phyloP scores from a whole-genome alignment of 2,797 vertebrate genomes.

The Chromis chromis region DNA sequence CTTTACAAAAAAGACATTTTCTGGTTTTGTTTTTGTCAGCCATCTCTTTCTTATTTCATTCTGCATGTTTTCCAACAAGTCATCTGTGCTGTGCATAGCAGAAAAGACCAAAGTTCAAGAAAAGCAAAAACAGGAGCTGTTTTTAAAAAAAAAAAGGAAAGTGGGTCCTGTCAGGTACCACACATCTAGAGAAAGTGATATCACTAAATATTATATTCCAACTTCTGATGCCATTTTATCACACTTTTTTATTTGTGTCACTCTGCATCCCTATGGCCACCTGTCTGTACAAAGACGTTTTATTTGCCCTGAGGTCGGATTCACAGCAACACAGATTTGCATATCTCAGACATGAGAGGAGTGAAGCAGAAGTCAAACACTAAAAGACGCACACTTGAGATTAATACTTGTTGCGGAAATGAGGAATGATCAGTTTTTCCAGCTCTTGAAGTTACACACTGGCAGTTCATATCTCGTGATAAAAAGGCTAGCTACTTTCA shows the following conservation, averaged over 20 bases:
- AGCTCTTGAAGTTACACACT: not conserved
- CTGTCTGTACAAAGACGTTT: no score
- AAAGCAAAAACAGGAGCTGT: not conserved
- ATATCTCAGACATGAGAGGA: not conserved
- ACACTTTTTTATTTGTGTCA: no score
- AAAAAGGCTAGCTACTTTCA: no score
- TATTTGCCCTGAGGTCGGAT: no score
- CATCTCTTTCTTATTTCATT: not conserved
- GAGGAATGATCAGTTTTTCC: not conserved
- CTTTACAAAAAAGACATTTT: not conserved
- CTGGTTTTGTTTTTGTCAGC: not conserved
- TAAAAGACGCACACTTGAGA: no score
- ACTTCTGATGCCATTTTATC: no score
- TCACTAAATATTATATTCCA: no score
- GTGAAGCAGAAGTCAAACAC: not conserved
- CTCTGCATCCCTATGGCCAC: no score
- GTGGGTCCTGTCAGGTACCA: no score
- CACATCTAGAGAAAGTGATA: no score
- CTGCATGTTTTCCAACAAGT: not conserved
- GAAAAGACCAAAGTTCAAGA: not conserved
- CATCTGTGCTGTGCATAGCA: not conserved
- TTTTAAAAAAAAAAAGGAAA: not conserved
- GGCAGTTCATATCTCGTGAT: not conserved
- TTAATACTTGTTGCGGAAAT: not conserved
- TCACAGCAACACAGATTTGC: not conserved